These are phyloP conservation scores for Ichneumoninae sp. DNA, from an alignment of 2,888 invertebrate species.

Conservation along the genomic window DNA sequence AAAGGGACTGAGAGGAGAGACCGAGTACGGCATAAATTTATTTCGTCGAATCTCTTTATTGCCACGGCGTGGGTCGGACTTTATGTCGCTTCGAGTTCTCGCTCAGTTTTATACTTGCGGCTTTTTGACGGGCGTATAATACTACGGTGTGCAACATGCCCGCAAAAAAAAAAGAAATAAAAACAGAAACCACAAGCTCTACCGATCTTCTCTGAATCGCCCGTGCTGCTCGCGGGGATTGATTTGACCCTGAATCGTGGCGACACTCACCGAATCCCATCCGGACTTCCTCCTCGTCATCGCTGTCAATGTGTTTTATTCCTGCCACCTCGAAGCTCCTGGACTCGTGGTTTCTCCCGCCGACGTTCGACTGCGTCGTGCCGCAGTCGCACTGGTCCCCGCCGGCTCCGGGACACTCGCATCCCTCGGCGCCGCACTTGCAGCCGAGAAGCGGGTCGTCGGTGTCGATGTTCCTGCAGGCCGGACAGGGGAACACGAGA, in stretches of 20 bases:
- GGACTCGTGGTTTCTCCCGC: conserved; percentile 73
- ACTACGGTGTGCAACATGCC: background rate
- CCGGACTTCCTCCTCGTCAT: conserved; percentile 87
- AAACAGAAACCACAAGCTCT: background rate
- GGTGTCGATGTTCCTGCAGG: conserved; percentile 82
- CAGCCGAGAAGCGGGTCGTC: conserved; percentile 82
- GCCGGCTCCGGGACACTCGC: conserved; percentile 74
- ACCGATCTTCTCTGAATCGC: background rate
- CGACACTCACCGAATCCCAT: conserved; percentile 83
- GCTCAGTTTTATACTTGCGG: conserved; percentile 39
- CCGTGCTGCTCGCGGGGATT: background rate
- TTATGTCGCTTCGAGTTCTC: conserved; percentile 48
- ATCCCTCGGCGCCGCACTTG: conserved; percentile 79
- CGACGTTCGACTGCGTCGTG: conserved; percentile 73
- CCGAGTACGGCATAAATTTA: conserved; percentile 51
- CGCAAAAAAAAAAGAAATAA: background rate
- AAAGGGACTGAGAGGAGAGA: conserved; percentile 8
- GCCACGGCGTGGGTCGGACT: conserved; percentile 56
- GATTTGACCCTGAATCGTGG: background rate
- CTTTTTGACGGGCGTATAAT: conserved; percentile 37
- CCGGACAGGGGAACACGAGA: conserved; percentile 87
- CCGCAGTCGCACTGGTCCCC: conserved; percentile 77
- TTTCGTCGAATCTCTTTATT: conserved; percentile 62
- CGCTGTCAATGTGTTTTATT: conserved; percentile 91
- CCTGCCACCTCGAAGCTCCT: conserved; percentile 88